Evolutionary conservation across 2,888 invertebrate species (phyloP), one percentile per base, ranked within the genome.

Genomic region (Eurytoma adleriae): DNA sequence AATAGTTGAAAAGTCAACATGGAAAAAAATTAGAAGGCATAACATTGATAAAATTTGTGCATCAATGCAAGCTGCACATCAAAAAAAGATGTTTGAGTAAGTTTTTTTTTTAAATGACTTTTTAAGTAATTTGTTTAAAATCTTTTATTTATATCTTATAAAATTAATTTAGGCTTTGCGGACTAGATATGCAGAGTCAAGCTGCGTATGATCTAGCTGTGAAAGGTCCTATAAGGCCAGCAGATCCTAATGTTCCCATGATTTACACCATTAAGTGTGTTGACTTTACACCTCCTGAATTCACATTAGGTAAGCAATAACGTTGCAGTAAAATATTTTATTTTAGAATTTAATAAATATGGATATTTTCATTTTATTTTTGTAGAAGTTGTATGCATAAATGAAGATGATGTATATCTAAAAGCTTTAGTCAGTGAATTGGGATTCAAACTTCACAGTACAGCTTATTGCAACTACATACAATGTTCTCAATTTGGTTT

Each of bases 161-260:
- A 68, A 71, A 75, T 62, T 64, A 48, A 90, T 91, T 76, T 88
- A 95, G 95, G 84, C 88, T 94, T 62, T 93, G 94, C 84, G 97
- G 97, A 30, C 93, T 98, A 0, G 95, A 96, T 88, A 92, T 96
- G 82, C 94, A 96, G 86, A 96, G 96, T 59, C 96, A 99, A 91
- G 94, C 95, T 62, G 97, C 97, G 13, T 99, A 97, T 90, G 97
- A 99, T 78, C 87, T 99, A 79, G 98, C 98, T 10, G 92, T 94
- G 0, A 92, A 95, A 89, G 99, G 99, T 0, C 92, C 95, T 0
- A 93, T 98, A 3, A 92, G 98, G 78, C 98, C 99, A 0, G 91
- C 92, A 0, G 91, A 93, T 78, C 93, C 92, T 56, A 94, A 94
- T 79, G 91, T 95, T 30, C 96, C 98, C 0, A 91, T 98, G 50